A percentile compares a stretch with the other conserved stretches of the same genome.
phyloP scores from a whole-genome alignment of 2,113 vertebrate species.

The Ptilorrhoa leucosticta region DNA sequence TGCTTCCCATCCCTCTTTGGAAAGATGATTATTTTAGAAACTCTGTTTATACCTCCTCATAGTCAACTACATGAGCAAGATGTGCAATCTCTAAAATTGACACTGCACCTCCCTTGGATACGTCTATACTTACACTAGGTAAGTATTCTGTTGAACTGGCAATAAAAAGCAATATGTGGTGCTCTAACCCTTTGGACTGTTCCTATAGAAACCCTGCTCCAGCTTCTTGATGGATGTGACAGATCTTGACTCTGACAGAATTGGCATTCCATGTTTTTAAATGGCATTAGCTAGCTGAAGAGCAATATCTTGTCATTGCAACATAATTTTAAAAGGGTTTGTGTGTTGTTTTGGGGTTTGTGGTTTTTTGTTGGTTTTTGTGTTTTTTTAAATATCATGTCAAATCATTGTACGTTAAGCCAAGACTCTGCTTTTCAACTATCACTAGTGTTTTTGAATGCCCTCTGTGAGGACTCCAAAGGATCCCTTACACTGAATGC shows the following conservation, averaged over 20 bases:
- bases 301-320: not conserved
- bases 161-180: not conserved
- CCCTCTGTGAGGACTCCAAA: not conserved
- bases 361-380: not conserved
- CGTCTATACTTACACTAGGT: not conserved
- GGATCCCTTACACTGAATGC: not conserved
- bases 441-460: not conserved
- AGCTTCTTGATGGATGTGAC: not conserved
- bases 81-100: not conserved
- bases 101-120: not conserved
- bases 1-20: not conserved
- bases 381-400: not conserved
- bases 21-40: not conserved
- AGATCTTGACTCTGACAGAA: not conserved
- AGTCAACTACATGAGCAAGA: not conserved
- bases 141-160: not conserved
- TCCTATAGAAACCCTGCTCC: not conserved
- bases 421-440: not conserved
- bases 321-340: not conserved
- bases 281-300: not conserved
- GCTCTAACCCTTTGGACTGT: not conserved
- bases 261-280: not conserved
- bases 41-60: not conserved
- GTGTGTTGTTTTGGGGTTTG: not conserved
- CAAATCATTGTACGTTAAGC: not conserved